Evolutionary conservation across 2,888 invertebrate species (phyloP), one percentile per base, ranked within the genome.

Genomic region (Ceriagrion tenellum): DNA sequence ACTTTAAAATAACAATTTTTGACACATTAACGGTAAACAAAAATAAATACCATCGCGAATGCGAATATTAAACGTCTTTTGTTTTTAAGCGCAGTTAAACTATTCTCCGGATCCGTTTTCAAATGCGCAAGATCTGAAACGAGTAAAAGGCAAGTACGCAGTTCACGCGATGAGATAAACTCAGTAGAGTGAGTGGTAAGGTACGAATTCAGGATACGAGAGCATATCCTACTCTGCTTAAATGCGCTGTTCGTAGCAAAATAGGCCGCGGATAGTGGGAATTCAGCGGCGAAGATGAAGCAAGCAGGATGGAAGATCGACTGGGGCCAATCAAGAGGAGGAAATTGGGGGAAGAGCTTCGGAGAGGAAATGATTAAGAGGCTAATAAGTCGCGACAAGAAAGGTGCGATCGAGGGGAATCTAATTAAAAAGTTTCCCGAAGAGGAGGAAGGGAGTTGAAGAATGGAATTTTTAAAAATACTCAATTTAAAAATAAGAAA

Each of bases 401-500:
- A 40, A 40, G 35, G 91, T 63, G 40, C 63, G 63, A 63, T 91
- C 63, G 59, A 40, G 63, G 55, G 63, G 40, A 91, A 63, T 91
- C 91, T 63, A 91, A 91, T 91, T 91, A 91, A 91, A 91, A 91
- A 91, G 91, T 91, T 91, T 63, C 40, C 40, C 35, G 26, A 40
- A 23, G 63, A 20, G 40, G 47, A 47, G 47, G n/a, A n/a, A n/a
- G 40, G 35, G 91, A 18, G 26, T 91, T 26, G 40, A 63, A 59
- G 35, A 81, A 81, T 16, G 12, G 81, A 35, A 35, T 90, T 90
- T 23, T 30, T 56, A 90, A 90, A 81, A 81, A 69, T n/a, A 90
- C n/a, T 26, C 23, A 23, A 23, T n/a, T 55, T 56, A 56, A 90
- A 90, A 90, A 90, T 90, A 26, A 56, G 35, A 40, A 56, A 30